Base-by-base conservation (phyloP, 2,888 invertebrate species). In the Eristalis arbustorum region DNA sequence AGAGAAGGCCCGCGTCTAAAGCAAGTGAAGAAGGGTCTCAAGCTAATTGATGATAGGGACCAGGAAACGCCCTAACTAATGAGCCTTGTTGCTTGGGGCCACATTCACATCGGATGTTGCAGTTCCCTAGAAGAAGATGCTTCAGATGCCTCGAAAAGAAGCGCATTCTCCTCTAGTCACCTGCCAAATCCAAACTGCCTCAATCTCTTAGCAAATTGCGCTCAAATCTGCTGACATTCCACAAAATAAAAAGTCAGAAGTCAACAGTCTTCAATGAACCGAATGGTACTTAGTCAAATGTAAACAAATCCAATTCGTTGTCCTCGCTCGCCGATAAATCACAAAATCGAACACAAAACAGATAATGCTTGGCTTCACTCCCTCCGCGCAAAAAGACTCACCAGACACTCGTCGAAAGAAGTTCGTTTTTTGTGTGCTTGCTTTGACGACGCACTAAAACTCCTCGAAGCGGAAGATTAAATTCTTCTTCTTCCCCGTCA, bases 401-500 rank as follows among this genome's bases (percentile, higher is more conserved):
- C 13, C 23, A 31, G 49, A 34, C 61, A 31, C 37, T 37, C 37
- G 37, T 37, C 13, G 37, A 37, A 13, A 18, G 59, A 25, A 25
- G 25, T 25, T n/a, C 25, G 25, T 25, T 25, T 25, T 25, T 25
- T 25, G 1, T 25, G 2, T 3, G 25, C 25, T 3, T 3, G 25
- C n/a, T 25, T 25, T 3, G 25, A 25, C 25, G 72, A 79, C 79
- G 63, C 78, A 83, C 78, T 83, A 83, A 83, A 85, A 87, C 56
- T 75, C 75, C 31, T 68, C 72, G 71, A 74, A 83, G 87, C 87
- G 87, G 87, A 87, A 87, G 78, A 87, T 72, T 83, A 74, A 83
- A 75, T 75, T 64, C 49, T 40, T 62, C 61, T 31, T 6, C 31
- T 5, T 10, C 1, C 31, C 6, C 31, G 31, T 31, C 31, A 31